Evolutionary conservation across 2,113 vertebrate genomes (phyloP).

Genomic region (Pogona vitticeps): DNA sequence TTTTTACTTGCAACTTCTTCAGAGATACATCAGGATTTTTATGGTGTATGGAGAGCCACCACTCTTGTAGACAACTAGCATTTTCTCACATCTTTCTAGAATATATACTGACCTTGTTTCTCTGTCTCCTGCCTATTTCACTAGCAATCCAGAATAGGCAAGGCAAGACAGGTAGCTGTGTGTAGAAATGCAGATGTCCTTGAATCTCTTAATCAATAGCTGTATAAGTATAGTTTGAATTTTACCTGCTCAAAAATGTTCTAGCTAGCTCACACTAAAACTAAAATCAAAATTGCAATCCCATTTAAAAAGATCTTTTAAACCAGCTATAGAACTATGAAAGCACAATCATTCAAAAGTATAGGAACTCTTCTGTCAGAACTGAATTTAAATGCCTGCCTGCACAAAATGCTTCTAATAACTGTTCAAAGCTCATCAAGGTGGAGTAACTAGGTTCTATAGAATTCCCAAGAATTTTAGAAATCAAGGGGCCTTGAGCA

Average conservation of each 20-base stretch:
- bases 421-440: background rate
- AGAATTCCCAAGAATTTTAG: too few species aligned
- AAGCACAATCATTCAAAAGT: background rate
- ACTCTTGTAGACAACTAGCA: too few species aligned
- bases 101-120: background rate
- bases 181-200: background rate
- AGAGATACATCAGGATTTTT: background rate
- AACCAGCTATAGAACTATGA: background rate
- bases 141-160: background rate
- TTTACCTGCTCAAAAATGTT: background rate
- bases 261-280: background rate
- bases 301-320: background rate
- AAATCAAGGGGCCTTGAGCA: too few species aligned
- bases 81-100: background rate
- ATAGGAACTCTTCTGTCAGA: background rate
- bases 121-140: background rate
- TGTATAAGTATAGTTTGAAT: background rate
- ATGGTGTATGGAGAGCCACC: background rate
- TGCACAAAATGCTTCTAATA: background rate
- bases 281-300: background rate
- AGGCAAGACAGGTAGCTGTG: background rate
- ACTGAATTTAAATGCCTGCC: too few species aligned
- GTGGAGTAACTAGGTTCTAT: background rate
- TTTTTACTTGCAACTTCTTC: constrained; percentile 2
- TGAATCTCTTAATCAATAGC: background rate